Conservation (phyloP, 2,797 vertebrate genomes). For the Sciurus carolinensis region DNA sequence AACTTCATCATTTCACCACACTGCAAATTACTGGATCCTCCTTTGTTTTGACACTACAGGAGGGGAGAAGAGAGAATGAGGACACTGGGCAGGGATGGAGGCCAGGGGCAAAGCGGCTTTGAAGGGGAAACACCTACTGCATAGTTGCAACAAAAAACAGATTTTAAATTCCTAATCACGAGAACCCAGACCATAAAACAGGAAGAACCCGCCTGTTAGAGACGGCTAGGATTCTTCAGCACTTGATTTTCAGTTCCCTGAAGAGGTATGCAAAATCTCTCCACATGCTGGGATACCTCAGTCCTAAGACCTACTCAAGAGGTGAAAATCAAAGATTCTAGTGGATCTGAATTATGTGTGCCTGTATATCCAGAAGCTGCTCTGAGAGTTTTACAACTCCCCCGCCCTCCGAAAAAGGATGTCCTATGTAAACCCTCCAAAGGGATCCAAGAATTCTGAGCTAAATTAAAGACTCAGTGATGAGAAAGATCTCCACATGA, state of each 20-base stretch:
- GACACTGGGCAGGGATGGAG: background rate
- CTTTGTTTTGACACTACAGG: background rate
- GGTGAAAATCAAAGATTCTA: conserved; percentile 3
- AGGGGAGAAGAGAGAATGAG: background rate
- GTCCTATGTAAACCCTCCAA: background rate
- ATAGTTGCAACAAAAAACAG: background rate
- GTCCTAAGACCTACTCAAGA: background rate
- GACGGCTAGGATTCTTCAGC: background rate
- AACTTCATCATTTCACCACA: background rate
- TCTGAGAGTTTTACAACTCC: background rate
- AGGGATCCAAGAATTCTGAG: background rate
- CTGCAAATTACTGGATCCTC: background rate
- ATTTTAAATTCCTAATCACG: background rate
- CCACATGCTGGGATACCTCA: background rate
- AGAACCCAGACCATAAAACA: background rate
- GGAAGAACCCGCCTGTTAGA: background rate
- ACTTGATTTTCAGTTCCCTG: conserved; percentile 31
- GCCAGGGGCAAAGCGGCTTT: background rate
- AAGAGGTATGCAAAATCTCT: background rate
- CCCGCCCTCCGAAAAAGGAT: background rate
- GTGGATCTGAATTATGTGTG: background rate
- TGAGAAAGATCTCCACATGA: background rate
- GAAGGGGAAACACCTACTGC: background rate
- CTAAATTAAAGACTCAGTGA: background rate
- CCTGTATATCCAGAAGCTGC: background rate